phyloP scores from a whole-genome alignment of 2,797 vertebrate species.

The Aythya fuligula region DNA sequence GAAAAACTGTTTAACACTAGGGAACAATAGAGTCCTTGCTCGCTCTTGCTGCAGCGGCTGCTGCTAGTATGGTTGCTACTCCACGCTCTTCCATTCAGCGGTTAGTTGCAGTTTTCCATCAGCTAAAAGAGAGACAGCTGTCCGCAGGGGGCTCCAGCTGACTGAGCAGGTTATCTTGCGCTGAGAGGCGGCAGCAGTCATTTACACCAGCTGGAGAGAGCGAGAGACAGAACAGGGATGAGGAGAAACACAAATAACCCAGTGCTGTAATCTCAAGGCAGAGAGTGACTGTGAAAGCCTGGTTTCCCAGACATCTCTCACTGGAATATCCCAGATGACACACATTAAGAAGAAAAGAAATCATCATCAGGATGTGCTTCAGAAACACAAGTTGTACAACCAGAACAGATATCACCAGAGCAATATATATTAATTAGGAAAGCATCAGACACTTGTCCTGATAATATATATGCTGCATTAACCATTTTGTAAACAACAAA shows the following conservation, averaged over 20 bases:
- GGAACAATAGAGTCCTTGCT: constrained; percentile 80
- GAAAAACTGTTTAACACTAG: constrained; percentile 75
- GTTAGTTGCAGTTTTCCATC: constrained; percentile 71
- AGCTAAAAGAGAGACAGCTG: constrained; percentile 77
- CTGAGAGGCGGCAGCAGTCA: constrained; percentile 80
- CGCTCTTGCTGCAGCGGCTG: constrained; percentile 22
- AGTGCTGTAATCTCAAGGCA: constrained; percentile 40
- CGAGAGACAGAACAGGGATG: constrained; percentile 47
- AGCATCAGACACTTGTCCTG: not conserved
- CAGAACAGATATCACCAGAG: not conserved
- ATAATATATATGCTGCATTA: not conserved
- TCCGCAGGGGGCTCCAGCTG: constrained; percentile 82
- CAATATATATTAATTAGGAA: constrained; percentile 8
- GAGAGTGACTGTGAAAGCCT: constrained; percentile 37
- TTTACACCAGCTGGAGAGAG: constrained; percentile 81
- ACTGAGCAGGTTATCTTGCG: constrained; percentile 79
- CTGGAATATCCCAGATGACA: constrained; percentile 20
- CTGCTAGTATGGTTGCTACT: constrained; percentile 83
- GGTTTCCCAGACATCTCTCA: constrained; percentile 30
- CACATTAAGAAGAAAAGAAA: constrained; percentile 9
- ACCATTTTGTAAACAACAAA: constrained; percentile 9
- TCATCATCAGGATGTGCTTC: constrained; percentile 35
- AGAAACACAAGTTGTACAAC: not conserved
- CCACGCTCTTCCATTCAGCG: constrained; percentile 79
- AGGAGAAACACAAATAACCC: constrained; percentile 66